Percentiles rank a stretch among this genome's conserved stretches.
These are phyloP conservation scores for Cyrtonyx montezumae DNA, from an alignment of 2,113 vertebrate species.

Conservation along the genomic window DNA sequence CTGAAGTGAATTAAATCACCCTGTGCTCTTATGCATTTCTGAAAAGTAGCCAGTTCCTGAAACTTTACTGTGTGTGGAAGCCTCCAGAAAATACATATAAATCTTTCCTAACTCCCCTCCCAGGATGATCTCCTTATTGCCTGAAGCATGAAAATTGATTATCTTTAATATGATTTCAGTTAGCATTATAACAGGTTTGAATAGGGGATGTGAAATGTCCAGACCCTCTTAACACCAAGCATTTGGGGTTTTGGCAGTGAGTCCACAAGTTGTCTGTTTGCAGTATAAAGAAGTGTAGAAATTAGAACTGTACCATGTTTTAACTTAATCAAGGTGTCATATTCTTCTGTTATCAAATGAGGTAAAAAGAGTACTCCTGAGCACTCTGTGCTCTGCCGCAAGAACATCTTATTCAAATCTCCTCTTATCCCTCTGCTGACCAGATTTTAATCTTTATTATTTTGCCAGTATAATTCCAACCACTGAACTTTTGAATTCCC, in stretches of 20 bases:
- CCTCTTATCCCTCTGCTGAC: background rate
- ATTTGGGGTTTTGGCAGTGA: background rate
- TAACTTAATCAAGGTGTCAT: background rate
- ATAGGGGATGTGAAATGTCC: background rate
- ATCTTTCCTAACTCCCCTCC: background rate
- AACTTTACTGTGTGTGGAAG: conserved; percentile 14
- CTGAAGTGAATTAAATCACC: background rate
- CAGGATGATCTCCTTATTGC: conserved; percentile 19
- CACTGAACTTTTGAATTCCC: background rate
- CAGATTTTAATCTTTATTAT: background rate
- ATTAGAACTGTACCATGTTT: background rate
- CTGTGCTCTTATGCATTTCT: background rate
- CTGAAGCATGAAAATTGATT: conserved; percentile 40
- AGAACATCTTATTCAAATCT: background rate
- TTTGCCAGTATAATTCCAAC: background rate
- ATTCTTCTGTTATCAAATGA: background rate
- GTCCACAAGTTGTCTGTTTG: background rate
- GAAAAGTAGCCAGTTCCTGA: background rate
- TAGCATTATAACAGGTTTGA: conserved; percentile 14
- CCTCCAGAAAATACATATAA: background rate
- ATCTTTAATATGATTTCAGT: conserved; percentile 42
- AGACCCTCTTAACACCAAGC: background rate
- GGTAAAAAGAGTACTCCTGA: background rate
- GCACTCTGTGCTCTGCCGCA: background rate
- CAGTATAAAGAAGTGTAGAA: background rate